Evolutionary conservation across 2,888 invertebrate genomes (phyloP).

Genomic region (Campoletis raptor): DNA sequence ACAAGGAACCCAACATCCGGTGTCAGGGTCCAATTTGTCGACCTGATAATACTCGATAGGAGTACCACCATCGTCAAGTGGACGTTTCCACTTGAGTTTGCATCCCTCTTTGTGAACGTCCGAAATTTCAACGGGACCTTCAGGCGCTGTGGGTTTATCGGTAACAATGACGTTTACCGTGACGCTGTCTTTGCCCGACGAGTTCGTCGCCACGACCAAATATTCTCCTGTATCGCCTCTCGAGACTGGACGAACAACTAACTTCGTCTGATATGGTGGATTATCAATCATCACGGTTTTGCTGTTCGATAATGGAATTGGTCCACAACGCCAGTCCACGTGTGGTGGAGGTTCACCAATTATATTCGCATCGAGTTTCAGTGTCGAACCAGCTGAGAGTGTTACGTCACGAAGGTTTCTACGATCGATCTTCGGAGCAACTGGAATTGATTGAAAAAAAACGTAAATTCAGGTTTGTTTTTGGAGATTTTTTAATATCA

Average conservation of each 20-base stretch:
- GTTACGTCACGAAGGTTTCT: constrained; percentile 95
- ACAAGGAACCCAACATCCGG: constrained; percentile 95
- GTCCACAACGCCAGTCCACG: constrained; percentile 96
- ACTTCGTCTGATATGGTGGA: constrained; percentile 94
- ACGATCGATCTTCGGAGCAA: constrained; percentile 98
- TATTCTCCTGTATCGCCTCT: constrained; percentile 95
- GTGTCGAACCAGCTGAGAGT: constrained; percentile 95
- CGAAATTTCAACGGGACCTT: constrained; percentile 95
- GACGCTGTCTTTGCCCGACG: constrained; percentile 94
- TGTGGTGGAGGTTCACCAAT: constrained; percentile 98
- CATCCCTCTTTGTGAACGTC: constrained; percentile 97
- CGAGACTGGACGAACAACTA: constrained; percentile 92
- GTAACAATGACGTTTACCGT: constrained; percentile 93
- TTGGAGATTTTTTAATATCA: background rate
- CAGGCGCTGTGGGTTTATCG: constrained; percentile 94
- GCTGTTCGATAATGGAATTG: constrained; percentile 89
- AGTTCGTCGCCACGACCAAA: constrained; percentile 93
- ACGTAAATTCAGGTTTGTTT: background rate
- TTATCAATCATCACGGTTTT: constrained; percentile 93
- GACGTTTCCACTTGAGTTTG: constrained; percentile 97
- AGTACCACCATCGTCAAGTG: constrained; percentile 97
- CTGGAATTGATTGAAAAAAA: constrained; percentile 81
- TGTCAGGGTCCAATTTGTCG: constrained; percentile 96
- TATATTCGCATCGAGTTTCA: constrained; percentile 97
- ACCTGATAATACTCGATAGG: constrained; percentile 98